Evolutionary conservation across 2,797 vertebrate species (phyloP).

Genomic region (Phalloptychus januarius): DNA sequence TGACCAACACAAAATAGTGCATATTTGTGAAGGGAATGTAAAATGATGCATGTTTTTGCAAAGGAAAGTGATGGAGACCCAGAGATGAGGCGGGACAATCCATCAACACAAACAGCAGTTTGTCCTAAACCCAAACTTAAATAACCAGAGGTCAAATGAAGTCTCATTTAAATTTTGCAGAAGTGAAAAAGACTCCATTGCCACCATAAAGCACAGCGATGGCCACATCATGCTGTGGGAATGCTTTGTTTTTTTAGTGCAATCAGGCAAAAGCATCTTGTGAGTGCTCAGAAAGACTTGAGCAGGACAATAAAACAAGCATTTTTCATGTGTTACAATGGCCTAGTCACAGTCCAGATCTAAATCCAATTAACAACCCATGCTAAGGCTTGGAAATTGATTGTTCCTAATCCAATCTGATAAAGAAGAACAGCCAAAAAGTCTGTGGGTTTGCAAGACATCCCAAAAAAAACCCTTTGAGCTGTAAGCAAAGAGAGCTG

Average conservation of each 20-base stretch:
- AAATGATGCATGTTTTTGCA: background rate
- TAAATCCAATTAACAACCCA: background rate
- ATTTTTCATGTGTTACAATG: background rate
- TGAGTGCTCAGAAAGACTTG: background rate
- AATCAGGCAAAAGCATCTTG: background rate
- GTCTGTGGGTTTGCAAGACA: background rate
- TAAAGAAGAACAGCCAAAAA: background rate
- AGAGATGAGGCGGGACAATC: background rate
- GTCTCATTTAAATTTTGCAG: background rate
- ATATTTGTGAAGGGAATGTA: background rate
- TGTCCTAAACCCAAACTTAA: too few relatives aligned
- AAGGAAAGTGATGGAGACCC: background rate
- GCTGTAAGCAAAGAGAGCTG: background rate
- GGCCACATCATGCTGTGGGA: background rate
- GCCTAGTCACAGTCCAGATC: background rate
- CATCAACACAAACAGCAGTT: too few relatives aligned
- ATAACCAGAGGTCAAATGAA: too few relatives aligned
- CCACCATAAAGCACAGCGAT: background rate
- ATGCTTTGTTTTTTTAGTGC: background rate
- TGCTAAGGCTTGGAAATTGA: background rate
- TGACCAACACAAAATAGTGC: background rate
- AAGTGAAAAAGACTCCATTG: background rate
- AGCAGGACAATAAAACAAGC: background rate
- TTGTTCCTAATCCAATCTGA: background rate
- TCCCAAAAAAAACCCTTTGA: background rate